Conservation (phyloP, 2,797 vertebrate genomes). For the Cetoscarus ocellatus region DNA sequence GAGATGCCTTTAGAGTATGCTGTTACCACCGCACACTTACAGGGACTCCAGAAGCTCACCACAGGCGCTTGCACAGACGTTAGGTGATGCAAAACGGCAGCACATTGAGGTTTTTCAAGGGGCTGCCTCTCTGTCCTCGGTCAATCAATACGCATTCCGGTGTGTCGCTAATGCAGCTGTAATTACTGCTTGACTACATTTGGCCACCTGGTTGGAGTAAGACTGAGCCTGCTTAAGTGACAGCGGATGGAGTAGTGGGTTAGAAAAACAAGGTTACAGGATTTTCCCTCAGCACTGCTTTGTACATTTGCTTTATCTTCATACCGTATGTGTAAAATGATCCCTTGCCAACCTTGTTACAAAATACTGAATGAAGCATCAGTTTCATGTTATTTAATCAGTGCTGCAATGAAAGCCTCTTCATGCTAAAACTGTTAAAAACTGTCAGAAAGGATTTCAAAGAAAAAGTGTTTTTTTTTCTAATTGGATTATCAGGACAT, state of each 20-base stretch:
- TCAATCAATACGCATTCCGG: slow-evolving; percentile 86
- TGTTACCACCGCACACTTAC: slow-evolving; percentile 88
- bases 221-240: slow-evolving; percentile 77
- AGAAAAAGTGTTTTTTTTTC: slow-evolving; percentile 10
- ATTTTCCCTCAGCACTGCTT: slow-evolving; percentile 54
- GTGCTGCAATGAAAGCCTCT: slow-evolving; percentile 48
- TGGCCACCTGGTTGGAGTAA: slow-evolving; percentile 57
- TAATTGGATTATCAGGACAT: slow-evolving; percentile 49
- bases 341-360: slow-evolving; percentile 54
- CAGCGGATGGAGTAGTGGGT: slow-evolving; percentile 70
- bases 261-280: slow-evolving; percentile 75
- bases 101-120: slow-evolving; percentile 72
- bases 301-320: slow-evolving; percentile 64
- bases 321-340: slow-evolving; percentile 71
- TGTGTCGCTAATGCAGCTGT: slow-evolving; percentile 82
- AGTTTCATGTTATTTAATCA: slow-evolving; percentile 73
- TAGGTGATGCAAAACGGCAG: slow-evolving; percentile 76
- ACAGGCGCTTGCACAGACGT: slow-evolving; percentile 78
- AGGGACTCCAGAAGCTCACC: slow-evolving; percentile 81
- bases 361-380: slow-evolving; percentile 61
- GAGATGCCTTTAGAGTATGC: slow-evolving; percentile 84
- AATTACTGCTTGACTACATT: slow-evolving; percentile 82
- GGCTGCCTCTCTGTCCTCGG: slow-evolving; percentile 70
- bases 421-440: slow-evolving; percentile 40
- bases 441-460: slow-evolving; percentile 32